Conservation (phyloP, 64 coral and sea anemone species). For the Stichodactyla helianthus region DNA sequence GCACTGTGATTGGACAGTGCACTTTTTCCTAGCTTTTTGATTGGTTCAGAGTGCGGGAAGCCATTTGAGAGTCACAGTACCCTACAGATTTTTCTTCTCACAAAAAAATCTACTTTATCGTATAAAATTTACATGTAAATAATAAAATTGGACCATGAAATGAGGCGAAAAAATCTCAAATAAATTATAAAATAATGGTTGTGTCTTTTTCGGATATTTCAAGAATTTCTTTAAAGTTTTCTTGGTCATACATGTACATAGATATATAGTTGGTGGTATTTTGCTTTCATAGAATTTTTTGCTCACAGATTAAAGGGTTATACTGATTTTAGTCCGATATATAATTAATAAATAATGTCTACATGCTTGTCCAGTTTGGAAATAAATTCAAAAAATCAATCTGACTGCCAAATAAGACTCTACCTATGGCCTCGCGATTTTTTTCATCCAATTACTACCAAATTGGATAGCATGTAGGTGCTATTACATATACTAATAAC, state of each 20-base stretch:
- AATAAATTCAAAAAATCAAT: too few species aligned
- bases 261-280: neutral
- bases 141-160: neutral
- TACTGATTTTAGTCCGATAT: too few species aligned
- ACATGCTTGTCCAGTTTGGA: too few species aligned
- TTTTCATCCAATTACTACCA: too few species aligned
- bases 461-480: too few species aligned
- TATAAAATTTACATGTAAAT: conserved; percentile 1
- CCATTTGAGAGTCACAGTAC: neutral
- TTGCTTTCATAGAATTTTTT: neutral
- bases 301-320: neutral
- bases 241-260: neutral
- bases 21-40: neutral
- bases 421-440: too few species aligned
- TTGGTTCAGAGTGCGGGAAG: neutral
- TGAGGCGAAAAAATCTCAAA: neutral
- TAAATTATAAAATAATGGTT: conserved; percentile 16
- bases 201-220: neutral
- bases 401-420: too few species aligned
- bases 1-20: neutral
- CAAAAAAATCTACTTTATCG: neutral
- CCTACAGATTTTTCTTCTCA: neutral
- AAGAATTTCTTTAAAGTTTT: neutral
- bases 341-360: too few species aligned
- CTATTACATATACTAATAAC: too few species aligned